Conservation (phyloP, 1,140 invertebrate genomes). For the Latrodectus geometricus region DNA sequence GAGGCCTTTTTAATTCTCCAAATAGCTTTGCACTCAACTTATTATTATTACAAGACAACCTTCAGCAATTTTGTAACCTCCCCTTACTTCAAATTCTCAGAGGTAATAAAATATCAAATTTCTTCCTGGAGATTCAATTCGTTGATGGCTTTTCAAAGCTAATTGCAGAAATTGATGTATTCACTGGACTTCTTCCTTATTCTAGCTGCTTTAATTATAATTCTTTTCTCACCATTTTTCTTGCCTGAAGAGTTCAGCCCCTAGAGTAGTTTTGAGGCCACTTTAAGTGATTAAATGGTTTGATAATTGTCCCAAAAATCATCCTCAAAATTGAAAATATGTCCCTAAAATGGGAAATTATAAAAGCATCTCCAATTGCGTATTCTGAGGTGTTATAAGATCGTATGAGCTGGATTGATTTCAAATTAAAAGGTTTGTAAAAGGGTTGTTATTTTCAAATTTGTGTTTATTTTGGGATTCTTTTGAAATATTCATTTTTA, state of each 20-base stretch:
- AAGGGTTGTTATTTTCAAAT: no score
- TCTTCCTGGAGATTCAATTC: neutral
- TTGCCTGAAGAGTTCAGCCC: neutral
- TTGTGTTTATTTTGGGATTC: no score
- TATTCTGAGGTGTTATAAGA: no score
- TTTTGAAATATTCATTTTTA: no score
- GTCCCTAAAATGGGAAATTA: constrained; percentile 25
- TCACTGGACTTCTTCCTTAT: neutral
- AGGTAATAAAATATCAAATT: constrained; percentile 23
- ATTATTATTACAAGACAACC: neutral
- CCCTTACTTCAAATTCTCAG: neutral
- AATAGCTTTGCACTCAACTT: neutral
- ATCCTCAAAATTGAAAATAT: constrained; percentile 31
- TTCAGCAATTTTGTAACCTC: neutral
- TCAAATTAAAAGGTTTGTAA: no score
- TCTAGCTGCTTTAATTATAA: neutral
- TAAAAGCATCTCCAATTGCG: no score
- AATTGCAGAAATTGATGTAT: constrained; percentile 8
- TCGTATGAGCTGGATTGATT: no score
- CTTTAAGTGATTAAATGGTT: constrained; percentile 30
- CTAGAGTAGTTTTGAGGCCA: neutral
- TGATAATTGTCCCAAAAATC: constrained; percentile 53
- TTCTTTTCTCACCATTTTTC: neutral
- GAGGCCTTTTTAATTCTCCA: neutral
- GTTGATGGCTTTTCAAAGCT: neutral